phyloP scores from a whole-genome alignment of 2,113 vertebrate genomes.

The Recurvirostra avosetta region DNA sequence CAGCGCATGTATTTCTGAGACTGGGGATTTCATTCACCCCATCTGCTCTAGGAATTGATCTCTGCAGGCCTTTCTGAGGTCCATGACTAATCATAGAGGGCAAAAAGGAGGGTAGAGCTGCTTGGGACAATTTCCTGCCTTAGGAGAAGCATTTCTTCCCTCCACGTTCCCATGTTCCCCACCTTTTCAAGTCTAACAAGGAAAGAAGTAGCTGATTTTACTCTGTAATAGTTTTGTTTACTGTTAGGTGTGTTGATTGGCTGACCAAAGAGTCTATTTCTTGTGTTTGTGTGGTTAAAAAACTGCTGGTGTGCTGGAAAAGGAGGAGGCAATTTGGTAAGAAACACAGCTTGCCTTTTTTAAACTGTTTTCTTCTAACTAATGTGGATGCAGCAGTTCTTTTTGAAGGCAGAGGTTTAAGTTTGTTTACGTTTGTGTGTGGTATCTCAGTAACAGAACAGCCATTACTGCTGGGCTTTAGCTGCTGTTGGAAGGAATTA shows the following conservation, averaged over 20 bases:
- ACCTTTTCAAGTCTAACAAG: not conserved
- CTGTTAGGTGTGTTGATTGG: not conserved
- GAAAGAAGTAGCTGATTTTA: not conserved
- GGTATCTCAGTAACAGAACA: constrained; percentile 11
- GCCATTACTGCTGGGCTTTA: not conserved
- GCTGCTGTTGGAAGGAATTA: constrained; percentile 1
- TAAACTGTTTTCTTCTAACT: not conserved
- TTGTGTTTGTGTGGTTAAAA: constrained; percentile 1
- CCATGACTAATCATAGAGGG: not conserved
- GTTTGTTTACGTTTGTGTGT: not conserved
- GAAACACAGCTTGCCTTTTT: constrained; percentile 7
- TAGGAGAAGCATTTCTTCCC: not conserved
- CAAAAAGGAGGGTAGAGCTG: not conserved
- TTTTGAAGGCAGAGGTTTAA: not conserved
- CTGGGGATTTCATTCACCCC: not conserved
- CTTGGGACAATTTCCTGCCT: not conserved
- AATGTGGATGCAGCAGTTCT: not conserved
- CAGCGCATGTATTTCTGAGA: accelerated
- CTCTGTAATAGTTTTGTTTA: not conserved
- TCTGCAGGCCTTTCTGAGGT: not conserved
- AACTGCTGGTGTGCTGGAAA: not conserved
- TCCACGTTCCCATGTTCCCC: not conserved
- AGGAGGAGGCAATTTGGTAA: not conserved
- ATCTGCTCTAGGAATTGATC: not conserved
- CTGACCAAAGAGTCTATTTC: not conserved